Conservation (phyloP, 2,113 vertebrate genomes). For the Megaptera novaeangliae region DNA sequence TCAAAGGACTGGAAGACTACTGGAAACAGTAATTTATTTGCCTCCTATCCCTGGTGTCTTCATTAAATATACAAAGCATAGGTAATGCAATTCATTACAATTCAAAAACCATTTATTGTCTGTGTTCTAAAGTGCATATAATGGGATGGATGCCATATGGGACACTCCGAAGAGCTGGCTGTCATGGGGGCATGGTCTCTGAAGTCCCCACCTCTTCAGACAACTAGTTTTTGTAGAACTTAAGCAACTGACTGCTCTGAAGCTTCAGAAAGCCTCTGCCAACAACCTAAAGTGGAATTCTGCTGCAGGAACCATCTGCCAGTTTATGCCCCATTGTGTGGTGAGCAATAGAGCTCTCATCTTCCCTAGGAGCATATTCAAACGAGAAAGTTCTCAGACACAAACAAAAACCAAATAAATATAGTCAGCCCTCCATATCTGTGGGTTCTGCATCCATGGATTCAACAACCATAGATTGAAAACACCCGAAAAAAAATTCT, state of each 20-base stretch:
- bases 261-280: background rate
- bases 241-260: background rate
- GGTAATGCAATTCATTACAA: background rate
- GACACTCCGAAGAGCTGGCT: background rate
- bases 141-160: background rate
- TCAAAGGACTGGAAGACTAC: background rate
- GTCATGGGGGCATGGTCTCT: background rate
- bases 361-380: background rate
- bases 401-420: background rate
- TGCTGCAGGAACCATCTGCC: background rate
- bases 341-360: background rate
- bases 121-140: background rate
- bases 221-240: background rate
- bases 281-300: background rate
- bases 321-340: background rate
- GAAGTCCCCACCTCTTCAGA: background rate
- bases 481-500: background rate
- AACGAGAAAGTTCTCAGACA: background rate
- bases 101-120: background rate
- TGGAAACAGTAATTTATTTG: constrained; percentile 15
- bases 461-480: background rate
- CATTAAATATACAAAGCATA: background rate
- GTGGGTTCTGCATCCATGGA: background rate
- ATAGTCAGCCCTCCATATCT: background rate
- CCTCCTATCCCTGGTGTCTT: background rate